A percentile compares a stretch with the other conserved stretches of the same genome.
phyloP scores from a whole-genome alignment of 2,888 invertebrate species.

The Lasioglossum morio region DNA sequence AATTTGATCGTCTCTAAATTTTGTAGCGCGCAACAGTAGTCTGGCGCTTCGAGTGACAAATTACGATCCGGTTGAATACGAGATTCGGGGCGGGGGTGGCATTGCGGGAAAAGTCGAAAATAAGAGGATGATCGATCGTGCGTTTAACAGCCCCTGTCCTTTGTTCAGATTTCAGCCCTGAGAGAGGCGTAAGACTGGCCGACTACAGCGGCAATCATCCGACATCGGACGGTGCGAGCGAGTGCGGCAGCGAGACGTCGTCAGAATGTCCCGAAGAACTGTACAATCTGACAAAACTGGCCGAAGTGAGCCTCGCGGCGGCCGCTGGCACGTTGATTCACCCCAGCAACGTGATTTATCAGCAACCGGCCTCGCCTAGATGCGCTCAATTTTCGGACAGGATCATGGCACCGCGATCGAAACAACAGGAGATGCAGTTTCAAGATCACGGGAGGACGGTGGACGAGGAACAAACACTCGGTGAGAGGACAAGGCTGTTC shows the following conservation, averaged over 20 bases:
- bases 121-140: not conserved
- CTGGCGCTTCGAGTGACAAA: not conserved
- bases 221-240: constrained; percentile 83
- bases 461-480: constrained; percentile 70
- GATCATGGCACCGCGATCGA: constrained; percentile 45
- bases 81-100: not conserved
- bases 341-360: constrained; percentile 77
- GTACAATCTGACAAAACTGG: constrained; percentile 91
- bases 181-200: constrained; percentile 77
- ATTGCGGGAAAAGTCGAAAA: not conserved
- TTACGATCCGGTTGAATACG: not conserved
- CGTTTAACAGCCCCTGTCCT: constrained; percentile 14
- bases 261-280: constrained; percentile 87
- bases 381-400: constrained; percentile 60
- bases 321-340: constrained; percentile 87
- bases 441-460: constrained; percentile 47
- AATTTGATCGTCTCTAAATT: constrained; percentile 35
- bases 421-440: constrained; percentile 47
- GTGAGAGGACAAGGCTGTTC: constrained; percentile 77
- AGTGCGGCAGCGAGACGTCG: constrained; percentile 83
- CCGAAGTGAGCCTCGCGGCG: constrained; percentile 90
- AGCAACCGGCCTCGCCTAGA: constrained; percentile 74
- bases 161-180: constrained; percentile 79
- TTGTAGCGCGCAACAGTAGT: not conserved
- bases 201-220: constrained; percentile 81